Base-by-base conservation (phyloP, 2,797 vertebrate genomes). In the Apogon talboti region DNA sequence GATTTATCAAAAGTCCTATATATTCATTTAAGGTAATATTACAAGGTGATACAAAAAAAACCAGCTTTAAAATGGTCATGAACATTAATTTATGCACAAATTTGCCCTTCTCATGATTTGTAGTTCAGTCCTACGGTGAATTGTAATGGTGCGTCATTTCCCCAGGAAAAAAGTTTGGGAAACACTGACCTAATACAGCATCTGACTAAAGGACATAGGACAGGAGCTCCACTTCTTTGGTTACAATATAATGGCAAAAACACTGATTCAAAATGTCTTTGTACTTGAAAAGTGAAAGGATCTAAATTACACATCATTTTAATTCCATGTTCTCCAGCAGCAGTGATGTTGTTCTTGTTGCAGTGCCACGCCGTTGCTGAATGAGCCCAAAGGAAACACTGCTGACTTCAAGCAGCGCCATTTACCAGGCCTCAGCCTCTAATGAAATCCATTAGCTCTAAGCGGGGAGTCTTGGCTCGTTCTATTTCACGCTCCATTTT, bases 361-460 rank as follows among this genome's bases (percentile, higher is more conserved):
- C 13, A 16, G 30, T 48, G 38, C 24, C 33, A 62, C 62, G 64
- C 14, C 40, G 14, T 49, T 57, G 58, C 46, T 74, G 63, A 78
- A 57, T 8, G 28, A 78, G 57, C 50, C 43, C 28, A 47, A 15
- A 60, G 52, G 67, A 75, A 74, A 54, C 4, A 1, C 49, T 66
- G 49, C 28, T 50, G 38, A 67, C 70, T 65, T 66, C 53, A 35
- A 66, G 38, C 16, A 1, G 43, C 35, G 69, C 82, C 48, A 81
- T 87, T 81, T 87, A 77, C 55, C 61, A 74, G 37, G 18, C 54
- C 68, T 76, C 51, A 54, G 43, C 83, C 72, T 76, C 73, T 80
- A 81, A 86, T 89, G 66, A 86, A 89, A 86, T 75, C 69, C 68
- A 70, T 80, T 85, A 64, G 59, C 47, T 79, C 15, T 43, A 72